Base-by-base conservation (phyloP, 2,113 vertebrate genomes). In the Cygnus atratus region DNA sequence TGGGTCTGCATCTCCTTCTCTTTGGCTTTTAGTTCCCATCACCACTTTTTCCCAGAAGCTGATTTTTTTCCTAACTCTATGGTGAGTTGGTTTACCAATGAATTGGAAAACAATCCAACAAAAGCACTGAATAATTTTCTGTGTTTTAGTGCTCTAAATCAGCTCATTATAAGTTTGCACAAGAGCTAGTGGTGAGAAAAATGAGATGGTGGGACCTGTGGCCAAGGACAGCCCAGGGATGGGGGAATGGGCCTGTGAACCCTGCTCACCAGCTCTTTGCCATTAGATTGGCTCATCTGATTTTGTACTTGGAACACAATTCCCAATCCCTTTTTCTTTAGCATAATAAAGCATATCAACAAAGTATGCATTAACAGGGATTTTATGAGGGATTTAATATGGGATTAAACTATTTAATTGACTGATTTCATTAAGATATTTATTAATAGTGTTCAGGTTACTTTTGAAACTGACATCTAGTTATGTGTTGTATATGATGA, bases 221-320 rank as follows among this genome's bases (percentile, higher is more conserved):
- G 52, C 31, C 41, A 84, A 12, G 13, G 37, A 14, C 10, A 37
- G 22, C 26, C 24, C 21, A 7, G 16, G 68, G 18, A 0, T 46
- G 13, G 19, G 35, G 33, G 24, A 80, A 44, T 7, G 24, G 17
- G 14, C 39, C 24, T n/a, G 24, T 24, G 25, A 43, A n/a, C 3
- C 3, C 39, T 55, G 20, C 77, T 43, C 62, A 55, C 50, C 39
- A 89, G 26, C 13, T 33, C 14, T 55, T 83, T 0, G 0, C 24
- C 11, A 13, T 61, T 29, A 78, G 24, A 63, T 0, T 1, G 33
- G 8, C 28, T 79, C 28, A 61, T 59, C 8, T 58, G 88, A 10
- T 19, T 78, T 67, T 41, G 10, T 3, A 26, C 11, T 63, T 7
- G 0, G 31, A 82, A 50, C 7, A 37, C 0, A 0, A 29, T 58